phyloP scores from a whole-genome alignment of 2,797 vertebrate genomes.

The Meda fulgida region DNA sequence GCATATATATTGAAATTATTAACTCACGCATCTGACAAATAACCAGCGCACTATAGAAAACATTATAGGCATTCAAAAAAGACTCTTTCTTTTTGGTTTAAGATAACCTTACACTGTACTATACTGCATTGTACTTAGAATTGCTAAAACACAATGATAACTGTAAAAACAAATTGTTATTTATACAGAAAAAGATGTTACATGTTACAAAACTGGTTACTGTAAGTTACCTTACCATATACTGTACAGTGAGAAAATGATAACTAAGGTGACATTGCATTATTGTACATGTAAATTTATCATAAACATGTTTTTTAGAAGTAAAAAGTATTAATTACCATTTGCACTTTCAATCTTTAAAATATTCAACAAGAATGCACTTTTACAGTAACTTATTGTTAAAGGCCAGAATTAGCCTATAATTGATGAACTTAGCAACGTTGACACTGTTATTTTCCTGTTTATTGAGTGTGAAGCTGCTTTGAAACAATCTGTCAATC shows the following conservation, averaged over 20 bases:
- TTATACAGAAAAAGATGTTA: neutral
- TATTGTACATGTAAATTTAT: neutral
- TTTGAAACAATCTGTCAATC: neutral
- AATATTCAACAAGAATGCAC: neutral
- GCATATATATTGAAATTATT: conserved; percentile 51
- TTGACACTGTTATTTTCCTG: neutral
- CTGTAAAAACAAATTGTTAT: neutral
- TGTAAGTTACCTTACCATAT: neutral
- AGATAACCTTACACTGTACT: neutral
- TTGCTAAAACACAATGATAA: neutral
- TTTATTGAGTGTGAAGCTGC: neutral
- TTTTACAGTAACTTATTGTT: neutral
- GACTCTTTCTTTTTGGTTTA: neutral
- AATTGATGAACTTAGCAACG: neutral
- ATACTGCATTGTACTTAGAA: neutral
- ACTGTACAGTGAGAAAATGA: neutral
- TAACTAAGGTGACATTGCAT: neutral
- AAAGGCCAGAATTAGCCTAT: neutral
- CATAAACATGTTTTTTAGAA: neutral
- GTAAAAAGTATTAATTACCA: neutral
- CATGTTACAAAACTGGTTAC: neutral
- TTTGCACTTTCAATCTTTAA: neutral
- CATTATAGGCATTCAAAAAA: neutral
- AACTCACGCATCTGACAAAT: conserved; percentile 28
- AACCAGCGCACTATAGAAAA: neutral